These are phyloP conservation scores for Anguilla megastoma DNA, from an alignment of 2,797 vertebrate genomes.

Conservation along the genomic window DNA sequence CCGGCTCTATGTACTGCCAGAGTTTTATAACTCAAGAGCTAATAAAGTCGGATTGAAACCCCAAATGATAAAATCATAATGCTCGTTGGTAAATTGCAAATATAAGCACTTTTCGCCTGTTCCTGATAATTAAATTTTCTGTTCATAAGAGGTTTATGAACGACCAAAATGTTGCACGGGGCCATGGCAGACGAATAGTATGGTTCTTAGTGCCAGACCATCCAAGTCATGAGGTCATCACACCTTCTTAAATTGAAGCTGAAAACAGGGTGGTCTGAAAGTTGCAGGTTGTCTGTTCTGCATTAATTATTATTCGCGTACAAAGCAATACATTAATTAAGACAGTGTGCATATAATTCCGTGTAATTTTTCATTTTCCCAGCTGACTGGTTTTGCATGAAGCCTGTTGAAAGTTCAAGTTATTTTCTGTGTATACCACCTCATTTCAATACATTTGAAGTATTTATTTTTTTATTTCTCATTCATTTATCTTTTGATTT, in stretches of 20 bases:
- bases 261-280: background rate
- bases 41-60: background rate
- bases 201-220: background rate
- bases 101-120: background rate
- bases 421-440: background rate
- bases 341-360: background rate
- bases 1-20: background rate
- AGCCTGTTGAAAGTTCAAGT: slow-evolving; percentile 8
- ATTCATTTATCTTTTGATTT: background rate
- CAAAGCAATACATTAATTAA: background rate
- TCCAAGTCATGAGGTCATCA: background rate
- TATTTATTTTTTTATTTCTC: background rate
- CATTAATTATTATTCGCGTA: slow-evolving; percentile 7
- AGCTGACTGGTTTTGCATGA: background rate
- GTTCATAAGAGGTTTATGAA: background rate
- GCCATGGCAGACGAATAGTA: background rate
- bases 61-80: too few relatives aligned
- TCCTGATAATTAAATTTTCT: background rate
- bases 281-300: background rate
- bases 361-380: background rate
- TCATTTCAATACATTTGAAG: slow-evolving; percentile 19
- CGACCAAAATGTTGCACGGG: background rate
- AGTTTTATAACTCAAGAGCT: background rate
- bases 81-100: background rate
- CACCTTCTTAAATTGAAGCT: background rate